Evolutionary conservation across 2,113 vertebrate genomes (phyloP).

Genomic region (Mirounga angustirostris): DNA sequence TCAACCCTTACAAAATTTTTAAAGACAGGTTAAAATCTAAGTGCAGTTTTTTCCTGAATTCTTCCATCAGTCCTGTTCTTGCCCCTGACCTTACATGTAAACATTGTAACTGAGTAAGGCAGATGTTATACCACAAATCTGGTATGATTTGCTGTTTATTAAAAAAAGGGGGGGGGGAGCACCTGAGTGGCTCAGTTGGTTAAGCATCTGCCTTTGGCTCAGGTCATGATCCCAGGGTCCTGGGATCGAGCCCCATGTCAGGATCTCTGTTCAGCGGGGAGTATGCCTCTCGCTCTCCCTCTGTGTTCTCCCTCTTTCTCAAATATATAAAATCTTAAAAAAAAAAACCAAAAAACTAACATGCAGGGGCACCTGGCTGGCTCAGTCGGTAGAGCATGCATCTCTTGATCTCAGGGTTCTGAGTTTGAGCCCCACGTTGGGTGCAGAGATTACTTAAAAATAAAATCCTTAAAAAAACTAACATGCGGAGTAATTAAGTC

Average conservation of each 20-base stretch:
- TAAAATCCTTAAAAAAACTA: background rate
- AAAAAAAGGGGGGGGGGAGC: background rate
- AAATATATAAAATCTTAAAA: background rate
- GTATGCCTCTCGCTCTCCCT: too few species aligned
- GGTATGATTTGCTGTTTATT: background rate
- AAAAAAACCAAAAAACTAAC: background rate
- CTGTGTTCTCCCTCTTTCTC: too few species aligned
- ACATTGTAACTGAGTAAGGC: background rate
- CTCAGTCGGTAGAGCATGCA: rapidly evolving
- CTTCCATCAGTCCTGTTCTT: background rate
- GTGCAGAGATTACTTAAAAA: background rate
- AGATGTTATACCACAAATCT: background rate
- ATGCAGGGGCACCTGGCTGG: background rate
- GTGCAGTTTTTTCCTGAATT: background rate
- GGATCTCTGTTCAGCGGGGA: too few species aligned
- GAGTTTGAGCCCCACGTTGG: background rate
- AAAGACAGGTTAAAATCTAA: background rate
- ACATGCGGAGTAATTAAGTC: background rate
- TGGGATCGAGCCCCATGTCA: too few species aligned
- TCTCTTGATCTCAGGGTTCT: background rate
- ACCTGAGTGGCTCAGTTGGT: background rate
- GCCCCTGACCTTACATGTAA: background rate
- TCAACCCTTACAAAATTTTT: background rate
- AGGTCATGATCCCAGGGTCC: too few species aligned
- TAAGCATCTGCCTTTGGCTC: too few species aligned